Evolutionary conservation across 2,888 invertebrate species (phyloP), one percentile per base, ranked within the genome.

Genomic region (Rugalucina vietnamica): DNA sequence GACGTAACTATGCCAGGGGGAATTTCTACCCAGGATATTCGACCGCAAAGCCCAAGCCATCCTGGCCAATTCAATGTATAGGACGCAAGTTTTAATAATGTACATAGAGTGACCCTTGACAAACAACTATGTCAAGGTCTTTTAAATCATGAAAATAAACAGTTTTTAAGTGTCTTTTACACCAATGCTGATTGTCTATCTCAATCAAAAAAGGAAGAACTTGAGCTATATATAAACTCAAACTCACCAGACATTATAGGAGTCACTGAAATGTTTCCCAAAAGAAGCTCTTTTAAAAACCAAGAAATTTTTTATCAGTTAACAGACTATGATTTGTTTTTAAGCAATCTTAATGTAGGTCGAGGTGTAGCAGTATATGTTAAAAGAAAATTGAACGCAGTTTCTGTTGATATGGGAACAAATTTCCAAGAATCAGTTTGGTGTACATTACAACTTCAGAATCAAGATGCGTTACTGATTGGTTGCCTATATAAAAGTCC

Each of bases 401-500:
- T n/a, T n/a, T n/a, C n/a, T n/a, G n/a, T n/a, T n/a, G n/a, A n/a
- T n/a, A n/a, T n/a, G n/a, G n/a, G n/a, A 57, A 24, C 8, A 24
- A 32, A 32, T 27, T 75, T 29, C 18, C n/a, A 27, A 12, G 76
- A 24, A 37, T 8, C n/a, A 34, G 39, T 60, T 37, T 60, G 54
- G 60, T 69, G 69, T 29, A 36, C 14, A 69, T 27, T 69, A 34
- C 5, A 24, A 27, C 69, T 69, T 5, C 8, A 69, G 5, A 69
- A 69, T 27, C 5, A 69, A 27, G 69, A 69, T 36, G 10, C 69
- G 5, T 69, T 69, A 69, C 5, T 69, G 4, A 10, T 69, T 29
- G 69, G 69, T 10, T 69, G 69, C n/a, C 5, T 69, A 12, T 76
- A 76, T 29, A 76, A 60, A 37, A 76, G 76, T 37, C 76, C 76